Evolutionary conservation across 2,888 invertebrate genomes (phyloP), one percentile per base, ranked within the genome.

Genomic region (Orthosia cruda): DNA sequence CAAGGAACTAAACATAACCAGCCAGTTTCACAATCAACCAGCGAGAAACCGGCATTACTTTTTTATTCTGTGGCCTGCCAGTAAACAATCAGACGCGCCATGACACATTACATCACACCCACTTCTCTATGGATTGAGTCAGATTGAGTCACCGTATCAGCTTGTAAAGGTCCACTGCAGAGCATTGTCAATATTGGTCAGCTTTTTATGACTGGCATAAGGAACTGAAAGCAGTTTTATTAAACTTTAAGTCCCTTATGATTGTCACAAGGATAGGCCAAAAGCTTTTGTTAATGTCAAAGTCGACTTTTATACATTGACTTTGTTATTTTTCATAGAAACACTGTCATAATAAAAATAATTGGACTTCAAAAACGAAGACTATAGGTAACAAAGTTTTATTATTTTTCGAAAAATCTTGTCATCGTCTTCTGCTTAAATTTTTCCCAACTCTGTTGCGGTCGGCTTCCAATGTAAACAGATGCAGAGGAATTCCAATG

Each of bases 71-170:
- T 20, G 62, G 57, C 66, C 26, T 58, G 57, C 52, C 50, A 62
- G 66, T 54, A 67, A 73, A 78, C 73, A 70, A 74, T 61, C 67
- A 52, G 70, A 71, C 63, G 52, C 58, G 62, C 18, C 57, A 54
- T 78, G 73, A 63, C 40, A 73, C 50, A 57, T 78, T 77, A 58
- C 73, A 52, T 76, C 75, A 76, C 69, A 49, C 47, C n/a, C 49
- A 61, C 50, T 52, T n/a, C 32, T 71, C 61, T 18, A 23, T 52
- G 47, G 52, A 72, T 77, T 66, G 66, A 65, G 64, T 74, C 62
- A 50, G 50, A 70, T 71, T 57, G 68, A 59, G 59, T 67, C 58
- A 59, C 5, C 50, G 12, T 57, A 49, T 12, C 3, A 52, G 52
- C 15, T 18, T 75, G 57, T 32, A 49, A 54, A 49, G 52, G 47